Percentiles rank a stretch among this genome's conserved stretches.
phyloP scores from a whole-genome alignment of 2,113 vertebrate genomes.

The Lophochroa leadbeateri region DNA sequence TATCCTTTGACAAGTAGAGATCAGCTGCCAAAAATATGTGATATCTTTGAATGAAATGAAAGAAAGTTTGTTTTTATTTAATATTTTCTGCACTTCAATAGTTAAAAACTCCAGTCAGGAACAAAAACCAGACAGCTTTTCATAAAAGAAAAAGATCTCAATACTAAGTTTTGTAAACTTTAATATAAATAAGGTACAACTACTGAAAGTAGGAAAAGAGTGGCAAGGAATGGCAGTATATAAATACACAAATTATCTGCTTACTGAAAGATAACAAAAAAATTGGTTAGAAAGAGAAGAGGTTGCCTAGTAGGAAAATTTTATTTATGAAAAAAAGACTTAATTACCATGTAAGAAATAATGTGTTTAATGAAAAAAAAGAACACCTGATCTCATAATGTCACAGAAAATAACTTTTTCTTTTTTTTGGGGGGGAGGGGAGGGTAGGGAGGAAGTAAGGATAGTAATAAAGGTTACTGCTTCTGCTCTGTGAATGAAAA shows the following conservation, averaged over 20 bases:
- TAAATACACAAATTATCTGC: neutral
- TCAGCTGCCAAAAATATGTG: neutral
- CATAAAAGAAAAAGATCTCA: neutral
- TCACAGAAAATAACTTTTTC: neutral
- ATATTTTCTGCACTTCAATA: neutral
- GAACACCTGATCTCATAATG: neutral
- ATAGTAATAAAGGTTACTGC: neutral
- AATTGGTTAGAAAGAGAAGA: neutral
- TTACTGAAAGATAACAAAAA: neutral
- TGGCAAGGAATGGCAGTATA: neutral
- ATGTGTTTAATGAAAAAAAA: neutral
- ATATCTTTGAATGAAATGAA: neutral
- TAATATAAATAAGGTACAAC: neutral
- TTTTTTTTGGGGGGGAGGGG: fast-evolving
- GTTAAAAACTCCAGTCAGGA: neutral
- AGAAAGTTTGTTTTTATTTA: neutral
- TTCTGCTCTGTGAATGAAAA: neutral
- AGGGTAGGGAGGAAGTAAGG: fast-evolving
- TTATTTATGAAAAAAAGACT: neutral
- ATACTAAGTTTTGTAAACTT: neutral
- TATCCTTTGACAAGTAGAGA: neutral
- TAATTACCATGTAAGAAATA: neutral
- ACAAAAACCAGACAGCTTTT: neutral
- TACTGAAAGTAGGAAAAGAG: neutral
- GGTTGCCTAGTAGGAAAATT: neutral